A percentile compares a stretch with the other conserved stretches of the same genome.
Conservation (phyloP, 2,888 invertebrate species). For the Dolomedes plantarius region DNA sequence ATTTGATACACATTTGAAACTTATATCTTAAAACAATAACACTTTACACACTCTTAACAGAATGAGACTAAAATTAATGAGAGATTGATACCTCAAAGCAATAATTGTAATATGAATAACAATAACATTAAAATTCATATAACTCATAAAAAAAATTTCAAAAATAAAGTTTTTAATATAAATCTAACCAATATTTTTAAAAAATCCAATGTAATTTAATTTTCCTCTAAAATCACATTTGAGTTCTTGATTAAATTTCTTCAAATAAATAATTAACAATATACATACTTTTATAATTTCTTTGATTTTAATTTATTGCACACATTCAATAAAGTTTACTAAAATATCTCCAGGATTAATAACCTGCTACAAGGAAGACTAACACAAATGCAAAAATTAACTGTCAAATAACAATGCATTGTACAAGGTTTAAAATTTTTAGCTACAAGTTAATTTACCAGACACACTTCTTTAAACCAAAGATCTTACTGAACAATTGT, state of each 20-base stretch:
- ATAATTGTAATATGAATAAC: too few relatives aligned
- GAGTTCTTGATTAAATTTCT: neutral
- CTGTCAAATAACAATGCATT: neutral
- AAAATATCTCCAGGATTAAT: neutral
- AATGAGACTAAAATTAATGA: too few relatives aligned
- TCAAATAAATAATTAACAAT: neutral
- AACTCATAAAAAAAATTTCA: too few relatives aligned
- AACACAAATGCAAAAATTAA: neutral
- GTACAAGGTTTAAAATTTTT: too few relatives aligned
- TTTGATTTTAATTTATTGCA: slow-evolving; percentile 7
- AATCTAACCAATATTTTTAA: too few relatives aligned
- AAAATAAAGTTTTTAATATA: neutral
- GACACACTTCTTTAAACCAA: too few relatives aligned
- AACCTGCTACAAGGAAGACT: slow-evolving; percentile 13
- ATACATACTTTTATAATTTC: neutral
- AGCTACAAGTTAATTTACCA: too few relatives aligned
- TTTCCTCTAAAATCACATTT: neutral
- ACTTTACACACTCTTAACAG: neutral
- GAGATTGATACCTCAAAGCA: too few relatives aligned
- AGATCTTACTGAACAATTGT: too few relatives aligned
- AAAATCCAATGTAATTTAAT: neutral
- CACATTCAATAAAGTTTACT: neutral
- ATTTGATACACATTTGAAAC: neutral
- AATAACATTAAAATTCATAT: too few relatives aligned
- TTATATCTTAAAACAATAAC: neutral